These are phyloP conservation scores for Gryon sp. DNA, from an alignment of 1,140 invertebrate species.

Conservation along the genomic window DNA sequence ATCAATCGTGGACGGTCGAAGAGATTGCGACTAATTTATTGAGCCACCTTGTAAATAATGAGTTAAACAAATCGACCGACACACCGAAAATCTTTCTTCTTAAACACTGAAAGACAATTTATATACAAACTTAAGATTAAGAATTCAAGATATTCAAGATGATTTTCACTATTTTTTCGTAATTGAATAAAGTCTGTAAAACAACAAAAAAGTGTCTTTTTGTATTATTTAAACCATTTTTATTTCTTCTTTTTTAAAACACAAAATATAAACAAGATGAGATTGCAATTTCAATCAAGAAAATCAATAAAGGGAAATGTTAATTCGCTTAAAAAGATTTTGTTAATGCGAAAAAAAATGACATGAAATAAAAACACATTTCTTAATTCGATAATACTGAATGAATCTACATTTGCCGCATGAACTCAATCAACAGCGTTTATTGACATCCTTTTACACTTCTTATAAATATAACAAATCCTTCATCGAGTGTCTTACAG, in stretches of 20 bases:
- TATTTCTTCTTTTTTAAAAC: constrained; percentile 13
- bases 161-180: constrained; percentile 14
- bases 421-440: constrained; percentile 62
- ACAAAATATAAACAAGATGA: constrained; percentile 2
- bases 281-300: background rate
- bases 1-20: background rate
- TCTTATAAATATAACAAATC: constrained; percentile 63
- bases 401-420: constrained; percentile 47
- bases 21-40: constrained; percentile 43
- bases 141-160: constrained; percentile 1
- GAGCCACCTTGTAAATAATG: constrained; percentile 27
- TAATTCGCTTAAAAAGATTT: background rate
- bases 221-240: constrained; percentile 5
- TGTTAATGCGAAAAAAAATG: background rate
- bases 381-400: constrained; percentile 27
- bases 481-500: constrained; percentile 45
- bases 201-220: constrained; percentile 1
- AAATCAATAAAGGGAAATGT: background rate
- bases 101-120: constrained; percentile 1
- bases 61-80: constrained; percentile 15
- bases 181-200: constrained; percentile 15
- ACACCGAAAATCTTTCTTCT: background rate
- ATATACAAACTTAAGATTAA: background rate
- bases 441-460: constrained; percentile 64
- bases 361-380: constrained; percentile 13